A percentile compares a stretch with the other conserved stretches of the same genome.
Conservation (phyloP, 2,113 vertebrate genomes). For the Crypturellus undulatus region DNA sequence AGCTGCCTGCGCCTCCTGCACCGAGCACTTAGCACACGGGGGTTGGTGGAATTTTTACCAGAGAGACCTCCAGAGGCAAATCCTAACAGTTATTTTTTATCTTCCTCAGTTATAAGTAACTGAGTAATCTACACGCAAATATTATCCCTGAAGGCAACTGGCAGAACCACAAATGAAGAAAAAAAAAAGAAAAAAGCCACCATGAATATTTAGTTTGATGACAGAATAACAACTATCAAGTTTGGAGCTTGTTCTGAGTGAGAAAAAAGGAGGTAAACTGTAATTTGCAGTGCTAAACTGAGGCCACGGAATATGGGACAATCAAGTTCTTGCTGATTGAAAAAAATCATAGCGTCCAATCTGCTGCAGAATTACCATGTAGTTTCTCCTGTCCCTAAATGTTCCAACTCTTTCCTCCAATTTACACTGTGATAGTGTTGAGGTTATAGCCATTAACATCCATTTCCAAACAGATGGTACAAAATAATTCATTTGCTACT, state of each 20-base stretch:
- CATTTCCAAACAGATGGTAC: neutral
- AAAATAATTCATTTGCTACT: neutral
- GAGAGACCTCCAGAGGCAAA: neutral
- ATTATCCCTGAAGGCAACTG: slow-evolving; percentile 22
- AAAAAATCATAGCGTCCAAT: neutral
- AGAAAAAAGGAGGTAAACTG: slow-evolving; percentile 21
- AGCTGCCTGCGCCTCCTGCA: neutral
- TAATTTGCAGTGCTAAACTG: neutral
- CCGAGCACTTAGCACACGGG: rapidly evolving
- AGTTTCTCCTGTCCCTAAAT: neutral
- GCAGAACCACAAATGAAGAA: neutral
- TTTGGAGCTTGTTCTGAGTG: neutral
- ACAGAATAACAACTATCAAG: neutral
- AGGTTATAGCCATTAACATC: neutral
- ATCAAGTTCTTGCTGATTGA: neutral
- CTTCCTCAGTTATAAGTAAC: neutral
- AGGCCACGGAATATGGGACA: neutral
- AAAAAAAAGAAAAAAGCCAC: neutral
- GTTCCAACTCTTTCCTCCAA: rapidly evolving
- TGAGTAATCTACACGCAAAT: slow-evolving; percentile 49
- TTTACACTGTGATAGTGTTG: neutral
- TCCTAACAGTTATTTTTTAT: neutral
- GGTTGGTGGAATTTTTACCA: neutral
- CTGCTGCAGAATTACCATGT: neutral
- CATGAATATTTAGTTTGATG: slow-evolving; percentile 45